Evolutionary conservation across 2,888 invertebrate genomes (phyloP).

Genomic region (Aphodius granarius): DNA sequence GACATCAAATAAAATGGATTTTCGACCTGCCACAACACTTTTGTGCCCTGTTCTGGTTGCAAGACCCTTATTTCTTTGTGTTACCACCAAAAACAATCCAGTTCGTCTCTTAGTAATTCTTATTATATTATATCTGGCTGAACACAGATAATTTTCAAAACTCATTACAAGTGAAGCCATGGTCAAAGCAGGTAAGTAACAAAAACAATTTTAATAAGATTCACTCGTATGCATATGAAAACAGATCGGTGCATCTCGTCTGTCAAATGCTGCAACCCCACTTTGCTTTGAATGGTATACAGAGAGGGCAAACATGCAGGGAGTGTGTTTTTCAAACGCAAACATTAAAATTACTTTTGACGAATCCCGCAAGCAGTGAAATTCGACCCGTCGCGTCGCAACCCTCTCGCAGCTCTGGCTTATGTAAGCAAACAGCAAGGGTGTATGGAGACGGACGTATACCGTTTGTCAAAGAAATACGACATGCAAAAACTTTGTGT

Average conservation of each 20-base stretch:
- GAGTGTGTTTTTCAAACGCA: not conserved
- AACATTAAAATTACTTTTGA: not conserved
- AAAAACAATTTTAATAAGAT: too few species aligned
- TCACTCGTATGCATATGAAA: not conserved
- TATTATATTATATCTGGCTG: too few species aligned
- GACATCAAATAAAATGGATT: too few species aligned
- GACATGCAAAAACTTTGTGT: not conserved
- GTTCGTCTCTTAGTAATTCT: too few species aligned
- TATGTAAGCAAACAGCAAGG: not conserved
- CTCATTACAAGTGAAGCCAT: too few species aligned
- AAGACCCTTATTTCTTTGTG: too few species aligned
- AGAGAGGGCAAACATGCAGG: not conserved
- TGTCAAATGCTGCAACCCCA: not conserved
- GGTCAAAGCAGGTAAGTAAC: too few species aligned
- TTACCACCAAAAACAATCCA: too few species aligned
- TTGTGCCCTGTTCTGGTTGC: too few species aligned
- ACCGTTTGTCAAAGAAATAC: not conserved
- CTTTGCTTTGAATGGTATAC: not conserved
- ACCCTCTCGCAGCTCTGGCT: too few species aligned
- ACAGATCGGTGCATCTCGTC: not conserved
- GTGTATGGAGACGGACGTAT: not conserved
- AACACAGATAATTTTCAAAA: too few species aligned
- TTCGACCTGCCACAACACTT: too few species aligned
- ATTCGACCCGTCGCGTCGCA: not conserved
- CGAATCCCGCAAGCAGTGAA: not conserved